phyloP scores from a whole-genome alignment of 2,888 invertebrate genomes.

The Psylliodes chrysocephalus region DNA sequence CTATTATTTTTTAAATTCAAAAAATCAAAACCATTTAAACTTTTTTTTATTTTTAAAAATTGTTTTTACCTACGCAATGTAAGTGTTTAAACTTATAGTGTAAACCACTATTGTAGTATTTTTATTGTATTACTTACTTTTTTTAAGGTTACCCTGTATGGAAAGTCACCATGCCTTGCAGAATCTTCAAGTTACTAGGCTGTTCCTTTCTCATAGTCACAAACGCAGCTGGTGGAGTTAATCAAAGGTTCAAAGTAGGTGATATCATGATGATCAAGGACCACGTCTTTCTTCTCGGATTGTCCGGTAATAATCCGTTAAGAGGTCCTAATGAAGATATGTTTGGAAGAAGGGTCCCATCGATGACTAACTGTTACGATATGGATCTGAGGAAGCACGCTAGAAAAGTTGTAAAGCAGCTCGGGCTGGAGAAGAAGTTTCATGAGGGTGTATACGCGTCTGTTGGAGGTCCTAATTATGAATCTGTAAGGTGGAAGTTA shows the following conservation, averaged over 20 bases:
- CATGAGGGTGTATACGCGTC: slow-evolving; percentile 95
- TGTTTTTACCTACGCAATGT: too few relatives aligned
- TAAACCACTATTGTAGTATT: too few relatives aligned
- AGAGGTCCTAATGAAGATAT: slow-evolving; percentile 95
- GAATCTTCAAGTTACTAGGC: slow-evolving; percentile 96
- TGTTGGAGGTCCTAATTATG: slow-evolving; percentile 94
- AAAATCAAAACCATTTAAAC: too few relatives aligned
- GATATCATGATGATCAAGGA: slow-evolving; percentile 98
- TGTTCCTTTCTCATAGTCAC: slow-evolving; percentile 90
- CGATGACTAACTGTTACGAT: slow-evolving; percentile 89
- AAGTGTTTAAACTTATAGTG: too few relatives aligned
- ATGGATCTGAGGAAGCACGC: slow-evolving; percentile 42
- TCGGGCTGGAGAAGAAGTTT: slow-evolving; percentile 77
- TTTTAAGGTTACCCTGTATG: slow-evolving; percentile 88
- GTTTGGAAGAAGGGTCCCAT: slow-evolving; percentile 94
- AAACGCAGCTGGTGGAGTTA: slow-evolving; percentile 97
- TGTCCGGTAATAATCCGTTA: slow-evolving; percentile 93
- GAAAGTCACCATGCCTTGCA: slow-evolving; percentile 94
- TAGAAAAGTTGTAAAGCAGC: slow-evolving; percentile 63
- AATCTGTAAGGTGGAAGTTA: slow-evolving; percentile 89
- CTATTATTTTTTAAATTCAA: too few relatives aligned
- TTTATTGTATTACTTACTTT: too few relatives aligned
- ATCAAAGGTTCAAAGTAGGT: slow-evolving; percentile 86
- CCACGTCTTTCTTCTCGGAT: slow-evolving; percentile 97
- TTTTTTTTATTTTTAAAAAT: too few relatives aligned